phyloP scores from a whole-genome alignment of 2,797 vertebrate genomes.

The Leuciscus waleckii region DNA sequence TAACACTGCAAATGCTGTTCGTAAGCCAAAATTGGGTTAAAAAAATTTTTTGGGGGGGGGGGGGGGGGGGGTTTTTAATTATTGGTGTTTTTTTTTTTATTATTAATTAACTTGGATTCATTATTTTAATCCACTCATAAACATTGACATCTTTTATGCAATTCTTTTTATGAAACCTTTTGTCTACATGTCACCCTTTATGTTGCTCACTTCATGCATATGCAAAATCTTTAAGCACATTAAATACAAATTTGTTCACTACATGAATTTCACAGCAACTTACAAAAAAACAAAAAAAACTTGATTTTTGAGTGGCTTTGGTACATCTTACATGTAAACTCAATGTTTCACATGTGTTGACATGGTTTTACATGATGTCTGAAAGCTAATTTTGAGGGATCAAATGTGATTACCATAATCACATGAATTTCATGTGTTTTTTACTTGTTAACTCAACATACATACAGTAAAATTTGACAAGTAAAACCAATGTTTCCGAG shows the following conservation, averaged over 20 bases:
- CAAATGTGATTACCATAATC: not conserved
- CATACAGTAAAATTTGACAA: too few species aligned
- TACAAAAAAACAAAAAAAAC: not conserved
- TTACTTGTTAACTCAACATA: too few species aligned
- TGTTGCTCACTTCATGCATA: not conserved
- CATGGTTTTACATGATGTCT: too few species aligned
- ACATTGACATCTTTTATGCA: not conserved
- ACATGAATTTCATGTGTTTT: too few species aligned
- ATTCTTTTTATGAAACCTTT: not conserved
- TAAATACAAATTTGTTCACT: not conserved
- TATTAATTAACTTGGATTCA: not conserved
- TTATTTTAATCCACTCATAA: not conserved
- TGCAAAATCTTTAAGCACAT: not conserved
- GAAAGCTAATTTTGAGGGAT: not conserved
- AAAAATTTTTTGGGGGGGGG: accelerated
- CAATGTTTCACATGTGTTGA: not conserved
- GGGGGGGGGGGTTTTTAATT: not conserved
- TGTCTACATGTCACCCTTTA: not conserved
- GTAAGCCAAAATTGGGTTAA: not conserved
- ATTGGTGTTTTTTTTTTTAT: too few species aligned
- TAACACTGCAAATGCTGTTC: constrained; percentile 12
- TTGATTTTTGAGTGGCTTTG: not conserved
- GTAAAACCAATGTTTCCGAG: too few species aligned
- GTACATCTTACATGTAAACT: not conserved
- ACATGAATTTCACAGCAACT: not conserved